Percentiles rank a stretch among this genome's conserved stretches.
Evolutionary conservation across 2,888 invertebrate species (phyloP).

Genomic region (Ctena decussata): DNA sequence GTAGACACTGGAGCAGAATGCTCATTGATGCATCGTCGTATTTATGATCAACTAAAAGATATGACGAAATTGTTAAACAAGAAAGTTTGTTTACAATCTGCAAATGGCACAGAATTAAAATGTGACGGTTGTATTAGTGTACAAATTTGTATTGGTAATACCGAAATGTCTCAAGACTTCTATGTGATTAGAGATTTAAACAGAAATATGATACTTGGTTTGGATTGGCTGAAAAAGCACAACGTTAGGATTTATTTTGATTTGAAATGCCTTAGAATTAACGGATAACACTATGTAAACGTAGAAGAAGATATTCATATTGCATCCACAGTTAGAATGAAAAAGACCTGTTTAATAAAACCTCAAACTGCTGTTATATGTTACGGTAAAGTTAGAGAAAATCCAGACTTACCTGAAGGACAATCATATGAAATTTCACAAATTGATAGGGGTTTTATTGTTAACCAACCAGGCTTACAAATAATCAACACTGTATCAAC

Average conservation of each 20-base stretch:
- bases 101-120: constrained; percentile 6
- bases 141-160: constrained; percentile 25
- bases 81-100: constrained; percentile 31
- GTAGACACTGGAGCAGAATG: constrained; percentile 45
- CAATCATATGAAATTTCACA: not conserved
- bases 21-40: constrained; percentile 24
- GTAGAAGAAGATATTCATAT: constrained; percentile 40
- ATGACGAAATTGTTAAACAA: not conserved
- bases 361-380: constrained; percentile 33
- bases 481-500: not conserved
- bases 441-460: constrained; percentile 30
- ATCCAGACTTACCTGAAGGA: not conserved
- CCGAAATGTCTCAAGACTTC: constrained; percentile 23
- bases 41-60: constrained; percentile 1
- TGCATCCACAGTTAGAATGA: not conserved
- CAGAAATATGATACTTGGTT: constrained; percentile 23
- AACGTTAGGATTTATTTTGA: constrained; percentile 29
- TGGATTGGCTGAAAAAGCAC: constrained; percentile 16
- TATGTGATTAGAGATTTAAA: constrained; percentile 32
- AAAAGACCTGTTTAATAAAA: constrained; percentile 13
- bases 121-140: not conserved
- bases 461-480: constrained; percentile 28
- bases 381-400: constrained; percentile 19
- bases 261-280: constrained; percentile 22
- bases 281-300: constrained; percentile 20